These are phyloP conservation scores for Gobio occitaniae DNA, from an alignment of 2,797 vertebrate genomes.

Conservation along the genomic window DNA sequence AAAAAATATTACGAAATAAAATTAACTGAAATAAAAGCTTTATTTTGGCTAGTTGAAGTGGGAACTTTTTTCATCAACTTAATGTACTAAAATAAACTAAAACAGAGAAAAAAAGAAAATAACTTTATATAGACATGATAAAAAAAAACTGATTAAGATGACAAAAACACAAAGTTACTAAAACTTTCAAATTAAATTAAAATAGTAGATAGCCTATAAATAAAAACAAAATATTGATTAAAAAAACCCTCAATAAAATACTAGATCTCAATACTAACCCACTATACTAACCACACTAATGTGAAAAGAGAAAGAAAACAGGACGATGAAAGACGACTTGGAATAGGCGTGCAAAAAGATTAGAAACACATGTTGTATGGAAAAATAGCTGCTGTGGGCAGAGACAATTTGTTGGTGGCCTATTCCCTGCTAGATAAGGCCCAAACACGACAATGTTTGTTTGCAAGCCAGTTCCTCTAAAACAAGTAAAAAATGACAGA, in stretches of 20 bases:
- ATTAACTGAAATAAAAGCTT: too few species aligned
- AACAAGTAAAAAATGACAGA: background rate
- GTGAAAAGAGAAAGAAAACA: background rate
- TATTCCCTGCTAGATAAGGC: background rate
- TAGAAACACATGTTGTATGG: constrained; percentile 20
- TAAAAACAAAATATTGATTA: background rate
- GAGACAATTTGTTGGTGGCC: constrained; percentile 24
- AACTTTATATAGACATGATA: background rate
- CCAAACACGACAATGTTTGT: background rate
- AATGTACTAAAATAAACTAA: background rate
- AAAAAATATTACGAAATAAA: background rate
- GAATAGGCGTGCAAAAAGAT: background rate
- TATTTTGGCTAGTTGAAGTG: background rate
- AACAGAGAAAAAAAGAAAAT: background rate
- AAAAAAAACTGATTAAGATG: background rate
- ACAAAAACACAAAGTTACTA: background rate
- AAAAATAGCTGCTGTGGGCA: constrained; percentile 5
- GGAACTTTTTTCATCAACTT: background rate
- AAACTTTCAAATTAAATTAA: background rate
- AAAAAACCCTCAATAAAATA: too few species aligned
- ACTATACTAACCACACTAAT: background rate
- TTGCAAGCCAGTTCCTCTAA: background rate
- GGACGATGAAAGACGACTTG: constrained; percentile 1
- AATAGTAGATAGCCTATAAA: background rate
- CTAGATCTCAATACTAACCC: background rate